Percentiles rank a stretch among this genome's conserved stretches.
Conservation (phyloP, 2,888 invertebrate species). For the Hydriomena furcata region DNA sequence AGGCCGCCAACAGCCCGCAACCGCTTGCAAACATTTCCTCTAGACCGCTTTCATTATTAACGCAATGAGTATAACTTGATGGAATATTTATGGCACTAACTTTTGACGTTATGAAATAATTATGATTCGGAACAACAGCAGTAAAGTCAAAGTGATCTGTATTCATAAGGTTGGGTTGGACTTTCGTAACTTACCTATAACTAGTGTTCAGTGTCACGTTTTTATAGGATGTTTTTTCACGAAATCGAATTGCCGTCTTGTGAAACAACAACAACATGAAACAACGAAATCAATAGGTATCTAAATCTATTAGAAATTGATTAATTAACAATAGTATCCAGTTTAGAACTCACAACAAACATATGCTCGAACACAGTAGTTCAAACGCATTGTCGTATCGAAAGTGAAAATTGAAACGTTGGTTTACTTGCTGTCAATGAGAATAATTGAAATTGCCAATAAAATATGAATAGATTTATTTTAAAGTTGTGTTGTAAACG, state of each 20-base stretch:
- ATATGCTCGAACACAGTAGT: too few relatives aligned
- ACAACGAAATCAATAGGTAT: too few relatives aligned
- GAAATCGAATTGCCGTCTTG: too few relatives aligned
- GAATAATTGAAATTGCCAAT: constrained; percentile 81
- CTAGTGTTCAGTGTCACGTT: background rate
- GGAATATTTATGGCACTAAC: constrained; percentile 67
- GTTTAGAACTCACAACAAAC: too few relatives aligned
- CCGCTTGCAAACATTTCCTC: constrained; percentile 56
- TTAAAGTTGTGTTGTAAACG: too few relatives aligned
- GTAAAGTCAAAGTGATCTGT: constrained; percentile 29
- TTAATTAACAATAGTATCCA: too few relatives aligned
- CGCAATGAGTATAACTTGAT: constrained; percentile 58
- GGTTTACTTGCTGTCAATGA: constrained; percentile 69
- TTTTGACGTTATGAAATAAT: constrained; percentile 59
- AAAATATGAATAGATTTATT: constrained; percentile 68
- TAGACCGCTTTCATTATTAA: constrained; percentile 56
- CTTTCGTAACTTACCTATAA: constrained; percentile 3
- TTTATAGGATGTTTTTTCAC: background rate
- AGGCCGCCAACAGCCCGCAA: constrained; percentile 56
- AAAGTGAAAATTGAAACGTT: constrained; percentile 67
- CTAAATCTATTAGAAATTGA: too few relatives aligned
- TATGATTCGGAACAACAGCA: constrained; percentile 51
- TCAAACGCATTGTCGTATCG: constrained; percentile 47
- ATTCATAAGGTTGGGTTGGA: constrained; percentile 23
- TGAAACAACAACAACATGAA: too few relatives aligned